Base-by-base conservation (phyloP, 2,888 invertebrate species). In the Euphydryas editha region DNA sequence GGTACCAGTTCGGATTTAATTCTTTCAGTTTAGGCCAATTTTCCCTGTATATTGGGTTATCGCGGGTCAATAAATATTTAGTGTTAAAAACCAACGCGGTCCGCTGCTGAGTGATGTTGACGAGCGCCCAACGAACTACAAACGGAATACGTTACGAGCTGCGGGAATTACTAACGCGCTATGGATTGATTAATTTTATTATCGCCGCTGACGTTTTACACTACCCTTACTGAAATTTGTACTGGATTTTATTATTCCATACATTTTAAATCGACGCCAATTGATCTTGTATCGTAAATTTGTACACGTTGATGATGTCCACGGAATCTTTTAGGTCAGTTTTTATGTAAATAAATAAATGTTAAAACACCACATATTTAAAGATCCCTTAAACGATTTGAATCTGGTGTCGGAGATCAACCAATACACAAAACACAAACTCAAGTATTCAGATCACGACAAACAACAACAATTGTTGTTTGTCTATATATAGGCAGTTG, bases 171-270 rank as follows among this genome's bases (percentile, higher is more conserved):
- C 20, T 56, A 20, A 56, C 46, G 55, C 44, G 55, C 30, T 37
- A 36, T 20, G 21, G 37, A 56, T 62, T 62, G 62, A 62, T 62
- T 62, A 62, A 55, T 47, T 37, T 62, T 21, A 54, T 42, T 54
- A 24, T 61, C 24, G 49, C 24, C 7, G 21, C 49, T 24, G 49
- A 49, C 49, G 15, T 4, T 7, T 11, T 15, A 21, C 20, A 13
- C 15, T 13, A 15, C 1, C 15, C 15, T 21, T 21, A 11, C 21
- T 24, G 18, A 15, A 24, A 15, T 20, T 1, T 20, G 13, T 21
- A 20, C 24, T 15, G 15, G 1, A 21, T 6, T 49, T 49, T 49
- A 49, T 51, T 51, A 24, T 51, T 51, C 49, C 21, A 51, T 51
- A 5, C 13, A 51, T 51, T 51, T 51, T 24, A 51, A 6, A 51